Evolutionary conservation across 2,888 invertebrate species (phyloP), one percentile per base, ranked within the genome.

Genomic region (Dicycla oo): DNA sequence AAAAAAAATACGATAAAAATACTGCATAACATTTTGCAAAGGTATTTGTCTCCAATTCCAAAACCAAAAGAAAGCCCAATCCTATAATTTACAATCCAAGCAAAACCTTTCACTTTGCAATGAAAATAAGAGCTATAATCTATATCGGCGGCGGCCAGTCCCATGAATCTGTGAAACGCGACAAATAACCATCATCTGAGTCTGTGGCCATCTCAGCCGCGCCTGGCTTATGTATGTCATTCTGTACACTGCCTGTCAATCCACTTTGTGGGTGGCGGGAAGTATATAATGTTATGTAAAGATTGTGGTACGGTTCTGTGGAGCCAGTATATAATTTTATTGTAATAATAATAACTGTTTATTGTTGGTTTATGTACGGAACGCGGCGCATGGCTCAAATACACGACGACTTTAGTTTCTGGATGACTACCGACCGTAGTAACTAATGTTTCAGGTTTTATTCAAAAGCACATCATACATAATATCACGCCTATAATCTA

Each of bases 181-280:
- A 73, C 74, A 75, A 90, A 91, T 88, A 81, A 90, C 87, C 80
- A 88, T 91, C 87, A 91, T 91, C 85, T 78, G 38, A 63, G 65
- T 73, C 60, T 58, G 58, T 57, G 68, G 66, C 74, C 78, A 86
- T 84, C 78, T 70, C 30, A 67, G 53, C 51, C 79, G 76, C 71
- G 70, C 62, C 69, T 53, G 47, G 63, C 57, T 53, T 83, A 80
- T 75, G 80, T 82, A 83, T 86, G 80, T 73, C 70, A 74, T 80
- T 74, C 51, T 73, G 78, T 81, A 82, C 78, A 82, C 73, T 69
- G 73, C 51, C 78, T 85, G 76, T 76, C 78, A 87, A 83, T 89
- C 80, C 73, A 73, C 85, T 69, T 74, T 72, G 85, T 89, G 90
- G 90, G 90, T 90, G 90, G 90, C 75, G 62, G 53, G 45, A 61